Evolutionary conservation across 2,797 vertebrate genomes (phyloP).

Genomic region (Pterois miles): DNA sequence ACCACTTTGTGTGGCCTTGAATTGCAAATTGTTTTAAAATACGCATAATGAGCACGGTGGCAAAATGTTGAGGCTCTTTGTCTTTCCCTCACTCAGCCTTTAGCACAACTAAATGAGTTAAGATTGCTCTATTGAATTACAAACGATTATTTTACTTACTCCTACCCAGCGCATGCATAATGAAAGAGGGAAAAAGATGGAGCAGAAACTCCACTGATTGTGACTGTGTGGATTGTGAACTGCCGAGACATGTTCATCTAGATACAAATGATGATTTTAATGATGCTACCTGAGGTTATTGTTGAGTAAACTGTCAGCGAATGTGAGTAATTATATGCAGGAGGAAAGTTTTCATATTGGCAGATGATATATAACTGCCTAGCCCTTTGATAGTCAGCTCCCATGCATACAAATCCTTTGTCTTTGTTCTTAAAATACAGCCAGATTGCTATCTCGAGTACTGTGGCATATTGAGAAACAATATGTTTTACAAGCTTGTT

Average conservation of each 20-base stretch:
- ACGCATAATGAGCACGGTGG: constrained; percentile 92
- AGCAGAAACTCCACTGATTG: constrained; percentile 53
- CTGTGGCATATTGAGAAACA: constrained; percentile 35
- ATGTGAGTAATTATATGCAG: constrained; percentile 52
- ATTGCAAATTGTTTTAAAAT: constrained; percentile 93
- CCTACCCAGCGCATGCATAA: constrained; percentile 75
- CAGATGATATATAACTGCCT: constrained; percentile 41
- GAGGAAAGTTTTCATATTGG: constrained; percentile 54
- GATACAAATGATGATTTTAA: constrained; percentile 69
- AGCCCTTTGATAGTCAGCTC: constrained; percentile 56
- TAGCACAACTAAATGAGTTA: constrained; percentile 94
- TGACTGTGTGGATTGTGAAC: constrained; percentile 57
- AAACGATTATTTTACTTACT: constrained; percentile 86
- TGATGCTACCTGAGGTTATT: constrained; percentile 67
- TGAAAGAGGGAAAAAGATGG: constrained; percentile 60
- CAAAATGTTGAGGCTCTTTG: constrained; percentile 88
- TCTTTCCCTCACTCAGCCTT: constrained; percentile 92
- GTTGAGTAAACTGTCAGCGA: constrained; percentile 52
- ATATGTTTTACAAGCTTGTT: constrained; percentile 52
- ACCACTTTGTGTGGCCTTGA: constrained; percentile 89
- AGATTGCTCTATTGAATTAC: constrained; percentile 95
- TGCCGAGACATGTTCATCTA: constrained; percentile 49
- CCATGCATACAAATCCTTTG: constrained; percentile 40
- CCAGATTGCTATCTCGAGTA: constrained; percentile 37
- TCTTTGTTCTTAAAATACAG: constrained; percentile 57